Evolutionary conservation across 2,113 vertebrate species (phyloP).

Genomic region (Sterrhoptilus dennistouni): DNA sequence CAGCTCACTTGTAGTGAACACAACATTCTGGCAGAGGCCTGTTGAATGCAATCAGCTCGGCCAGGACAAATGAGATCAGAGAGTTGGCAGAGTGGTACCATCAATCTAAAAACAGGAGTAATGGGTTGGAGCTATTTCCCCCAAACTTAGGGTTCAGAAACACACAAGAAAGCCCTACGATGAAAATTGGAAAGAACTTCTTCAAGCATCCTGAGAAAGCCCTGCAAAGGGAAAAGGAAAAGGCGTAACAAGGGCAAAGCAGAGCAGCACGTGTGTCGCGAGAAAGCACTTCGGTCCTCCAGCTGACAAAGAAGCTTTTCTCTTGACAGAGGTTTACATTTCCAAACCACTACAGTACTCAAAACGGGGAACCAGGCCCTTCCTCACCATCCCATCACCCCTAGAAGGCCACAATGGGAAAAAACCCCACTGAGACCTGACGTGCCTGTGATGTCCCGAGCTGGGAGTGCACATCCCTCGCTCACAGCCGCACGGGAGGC

Average conservation of each 20-base stretch:
- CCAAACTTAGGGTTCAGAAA: background rate
- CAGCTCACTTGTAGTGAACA: background rate
- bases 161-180: background rate
- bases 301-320: background rate
- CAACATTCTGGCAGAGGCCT: background rate
- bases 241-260: rapidly evolving
- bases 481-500: background rate
- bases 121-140: background rate
- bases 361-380: background rate
- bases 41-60: background rate
- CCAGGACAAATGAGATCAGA: background rate
- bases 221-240: background rate
- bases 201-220: background rate
- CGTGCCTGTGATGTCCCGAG: too few relatives aligned
- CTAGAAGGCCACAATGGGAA: background rate
- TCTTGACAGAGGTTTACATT: background rate
- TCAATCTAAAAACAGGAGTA: background rate
- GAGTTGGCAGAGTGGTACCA: background rate
- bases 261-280: background rate
- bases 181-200: rapidly evolving
- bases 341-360: background rate
- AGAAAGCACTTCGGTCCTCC: background rate
- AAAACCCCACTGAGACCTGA: background rate
- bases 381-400: background rate
- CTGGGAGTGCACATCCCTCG: rapidly evolving